Evolutionary conservation across 23 tunicate species (phyloP).

Genomic region (Ascidia mentula): DNA sequence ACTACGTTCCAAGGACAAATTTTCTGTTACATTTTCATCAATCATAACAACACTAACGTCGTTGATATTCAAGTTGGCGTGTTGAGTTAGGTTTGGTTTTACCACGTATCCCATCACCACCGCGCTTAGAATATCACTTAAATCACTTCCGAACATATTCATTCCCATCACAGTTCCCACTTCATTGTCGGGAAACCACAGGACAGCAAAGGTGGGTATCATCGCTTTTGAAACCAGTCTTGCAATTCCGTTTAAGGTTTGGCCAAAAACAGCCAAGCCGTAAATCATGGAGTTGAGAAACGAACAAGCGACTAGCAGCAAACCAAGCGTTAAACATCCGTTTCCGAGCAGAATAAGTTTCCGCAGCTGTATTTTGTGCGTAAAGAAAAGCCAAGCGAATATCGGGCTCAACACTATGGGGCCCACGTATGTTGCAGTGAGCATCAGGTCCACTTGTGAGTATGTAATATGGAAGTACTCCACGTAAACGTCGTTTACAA

Average conservation of each 20-base stretch:
- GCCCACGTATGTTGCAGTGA: not conserved
- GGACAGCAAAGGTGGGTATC: not conserved
- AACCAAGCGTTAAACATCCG: not conserved
- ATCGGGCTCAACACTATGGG: not conserved
- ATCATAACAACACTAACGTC: not conserved
- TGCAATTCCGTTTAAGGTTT: not conserved
- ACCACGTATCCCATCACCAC: not conserved
- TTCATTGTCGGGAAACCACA: slow-evolving; percentile 1
- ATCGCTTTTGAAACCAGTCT: not conserved
- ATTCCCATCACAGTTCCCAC: not conserved
- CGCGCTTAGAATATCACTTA: not conserved
- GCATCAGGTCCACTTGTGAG: not conserved
- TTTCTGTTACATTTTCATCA: not conserved
- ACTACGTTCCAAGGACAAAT: too few species aligned
- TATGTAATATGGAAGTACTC: not conserved
- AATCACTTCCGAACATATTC: not conserved
- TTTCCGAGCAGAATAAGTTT: not conserved
- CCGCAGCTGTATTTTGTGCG: not conserved
- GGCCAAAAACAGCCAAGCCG: not conserved
- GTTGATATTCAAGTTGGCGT: not conserved
- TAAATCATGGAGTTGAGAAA: not conserved
- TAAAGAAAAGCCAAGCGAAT: not conserved
- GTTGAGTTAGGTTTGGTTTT: not conserved
- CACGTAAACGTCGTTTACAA: not conserved
- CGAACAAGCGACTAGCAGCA: not conserved